Base-by-base conservation (phyloP, 2,888 invertebrate species). In the Chalcis sispes region DNA sequence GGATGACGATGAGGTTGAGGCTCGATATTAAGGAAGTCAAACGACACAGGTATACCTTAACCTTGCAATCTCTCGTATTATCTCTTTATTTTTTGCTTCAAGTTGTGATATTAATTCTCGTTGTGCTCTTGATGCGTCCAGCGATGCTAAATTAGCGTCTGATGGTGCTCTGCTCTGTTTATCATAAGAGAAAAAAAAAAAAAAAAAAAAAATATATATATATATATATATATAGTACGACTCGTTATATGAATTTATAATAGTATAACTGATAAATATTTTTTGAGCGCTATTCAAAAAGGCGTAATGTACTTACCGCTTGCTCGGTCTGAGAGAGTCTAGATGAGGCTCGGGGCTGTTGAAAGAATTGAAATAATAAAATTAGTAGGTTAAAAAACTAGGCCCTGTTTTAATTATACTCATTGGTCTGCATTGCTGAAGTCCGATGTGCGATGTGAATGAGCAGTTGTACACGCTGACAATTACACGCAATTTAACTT, bases 81-180 rank as follows among this genome's bases (percentile, higher is more conserved):
- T 98, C 90, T 98, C 98, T 83, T 96, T 92, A 90, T 98, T 98
- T 90, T 98, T 98, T 65, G 95, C 93, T 87, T 98, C 98, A 62
- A 98, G 90, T 85, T 98, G 97, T 52, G 95, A 93, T 84, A 98
- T 97, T 10, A 98, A 91, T 86, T 98, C 97, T 8, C 97, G 91
- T 83, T 97, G 97, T 23, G 95, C 95, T 81, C 96, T 91, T 75
- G 96, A 96, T 64, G 96, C 95, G 86, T 97, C 97, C 86, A 96
- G 92, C 56, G 90, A 90, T 78, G 93, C 93, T 40, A 96, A 92
- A 83, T 93, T 93, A 50, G 92, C 91, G 87, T 94, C 94, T 0
- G 95, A 94, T 1, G 95, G 94, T 69, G 95, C 94, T 81, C 93
- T 88, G 75, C 91, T 91, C 91, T 92, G 83, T 77, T 85, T 72